Evolutionary conservation across 2,797 vertebrate species (phyloP).

Genomic region (Tragopan temminckii): DNA sequence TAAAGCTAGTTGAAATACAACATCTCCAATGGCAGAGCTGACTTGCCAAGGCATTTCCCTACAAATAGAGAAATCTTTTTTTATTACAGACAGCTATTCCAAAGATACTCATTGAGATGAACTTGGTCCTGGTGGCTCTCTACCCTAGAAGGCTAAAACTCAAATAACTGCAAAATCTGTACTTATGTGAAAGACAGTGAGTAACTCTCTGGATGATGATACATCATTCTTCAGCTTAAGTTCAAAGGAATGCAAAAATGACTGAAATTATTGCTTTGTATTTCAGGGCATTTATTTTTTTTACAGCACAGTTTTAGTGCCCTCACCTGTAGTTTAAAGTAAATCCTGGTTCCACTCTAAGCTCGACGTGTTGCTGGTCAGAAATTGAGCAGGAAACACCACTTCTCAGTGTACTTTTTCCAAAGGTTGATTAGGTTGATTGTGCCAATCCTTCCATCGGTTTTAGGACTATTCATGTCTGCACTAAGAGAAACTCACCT

Average conservation of each 20-base stretch:
- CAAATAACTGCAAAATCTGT: neutral
- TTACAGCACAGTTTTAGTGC: neutral
- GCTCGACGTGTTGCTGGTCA: rapidly evolving
- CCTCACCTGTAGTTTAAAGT: neutral
- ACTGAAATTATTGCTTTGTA: neutral
- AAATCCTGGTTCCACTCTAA: neutral
- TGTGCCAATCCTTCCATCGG: neutral
- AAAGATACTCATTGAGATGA: neutral
- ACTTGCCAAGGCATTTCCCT: neutral
- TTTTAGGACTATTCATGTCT: neutral
- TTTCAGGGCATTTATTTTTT: neutral
- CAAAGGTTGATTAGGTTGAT: neutral
- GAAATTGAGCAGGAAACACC: neutral
- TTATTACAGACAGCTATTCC: neutral
- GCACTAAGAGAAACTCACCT: neutral
- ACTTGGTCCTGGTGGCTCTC: neutral
- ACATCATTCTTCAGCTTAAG: neutral
- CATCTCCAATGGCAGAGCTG: neutral
- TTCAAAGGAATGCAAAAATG: neutral
- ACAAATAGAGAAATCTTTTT: neutral
- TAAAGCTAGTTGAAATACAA: neutral
- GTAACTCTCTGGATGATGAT: neutral
- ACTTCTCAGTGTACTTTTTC: neutral
- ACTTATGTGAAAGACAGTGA: neutral
- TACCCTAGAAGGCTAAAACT: neutral